phyloP scores from a whole-genome alignment of 2,113 vertebrate genomes.

The Picathartes gymnocephalus region DNA sequence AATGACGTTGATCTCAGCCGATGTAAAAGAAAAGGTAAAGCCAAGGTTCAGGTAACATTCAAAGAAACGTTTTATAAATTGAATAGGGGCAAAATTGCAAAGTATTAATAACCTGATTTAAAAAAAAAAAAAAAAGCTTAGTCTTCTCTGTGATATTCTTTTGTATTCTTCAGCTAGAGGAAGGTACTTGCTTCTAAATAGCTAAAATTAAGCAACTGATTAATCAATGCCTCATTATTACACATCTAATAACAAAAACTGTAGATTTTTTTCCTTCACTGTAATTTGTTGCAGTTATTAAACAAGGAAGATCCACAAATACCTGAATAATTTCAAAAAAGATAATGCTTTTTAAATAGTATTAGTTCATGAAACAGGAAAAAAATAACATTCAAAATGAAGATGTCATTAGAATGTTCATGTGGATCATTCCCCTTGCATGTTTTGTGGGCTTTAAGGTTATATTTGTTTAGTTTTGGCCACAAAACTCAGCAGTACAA shows the following conservation, averaged over 20 bases:
- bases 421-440: not conserved
- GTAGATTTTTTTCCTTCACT: not conserved
- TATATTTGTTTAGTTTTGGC: not conserved
- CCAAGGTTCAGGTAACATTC: not conserved
- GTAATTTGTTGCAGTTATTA: not conserved
- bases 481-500: not conserved
- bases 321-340: not conserved
- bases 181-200: not conserved
- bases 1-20: not conserved
- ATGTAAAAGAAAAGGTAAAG: not conserved
- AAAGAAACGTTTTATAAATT: not conserved
- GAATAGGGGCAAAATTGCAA: not conserved
- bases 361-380: not conserved
- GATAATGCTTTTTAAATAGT: not conserved
- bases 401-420: not conserved
- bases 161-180: not conserved
- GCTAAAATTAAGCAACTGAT: not conserved
- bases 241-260: not conserved
- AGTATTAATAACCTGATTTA: not conserved
- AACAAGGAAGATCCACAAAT: not conserved
- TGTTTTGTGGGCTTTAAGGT: not conserved
- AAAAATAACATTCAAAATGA: not conserved
- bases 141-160: not conserved
- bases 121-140: not conserved
- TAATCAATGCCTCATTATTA: not conserved